phyloP scores from a whole-genome alignment of 2,888 invertebrate genomes.

The Emmelina monodactyla region DNA sequence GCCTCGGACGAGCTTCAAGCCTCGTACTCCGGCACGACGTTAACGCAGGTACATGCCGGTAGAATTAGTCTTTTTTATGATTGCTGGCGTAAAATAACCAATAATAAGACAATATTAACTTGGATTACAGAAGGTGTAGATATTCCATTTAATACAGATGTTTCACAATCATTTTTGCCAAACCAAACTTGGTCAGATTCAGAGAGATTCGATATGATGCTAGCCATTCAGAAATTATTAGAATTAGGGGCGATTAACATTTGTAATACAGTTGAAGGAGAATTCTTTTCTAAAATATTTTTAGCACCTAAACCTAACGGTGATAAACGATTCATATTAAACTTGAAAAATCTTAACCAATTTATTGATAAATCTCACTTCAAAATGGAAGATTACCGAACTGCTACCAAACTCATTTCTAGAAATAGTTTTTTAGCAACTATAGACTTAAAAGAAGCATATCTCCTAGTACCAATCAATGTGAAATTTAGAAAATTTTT shows the following conservation, averaged over 20 bases:
- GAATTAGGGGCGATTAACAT: not conserved
- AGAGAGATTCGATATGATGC: not conserved
- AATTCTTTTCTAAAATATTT: constrained; percentile 2
- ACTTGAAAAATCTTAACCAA: not conserved
- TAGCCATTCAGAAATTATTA: not conserved
- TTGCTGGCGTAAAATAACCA: not conserved
- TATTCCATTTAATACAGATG: not conserved
- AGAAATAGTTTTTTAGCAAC: constrained; percentile 2
- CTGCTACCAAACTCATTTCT: constrained; percentile 1
- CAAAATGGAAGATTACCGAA: constrained; percentile 1
- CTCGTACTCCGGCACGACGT: not conserved
- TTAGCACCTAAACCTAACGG: not conserved
- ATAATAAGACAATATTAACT: not conserved
- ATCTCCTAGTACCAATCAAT: not conserved
- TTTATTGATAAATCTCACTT: too few relatives aligned
- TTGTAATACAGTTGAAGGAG: not conserved
- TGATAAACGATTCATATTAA: not conserved
- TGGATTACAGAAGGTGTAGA: not conserved
- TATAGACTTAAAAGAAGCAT: not conserved
- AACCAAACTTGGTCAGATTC: not conserved
- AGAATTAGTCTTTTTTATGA: not conserved
- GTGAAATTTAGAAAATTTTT: not conserved
- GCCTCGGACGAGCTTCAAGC: not conserved
- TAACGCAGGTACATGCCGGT: not conserved
- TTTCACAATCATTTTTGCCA: not conserved